Evolutionary conservation across 1,140 invertebrate genomes (phyloP).

Genomic region (Philotrypesis tridentata): DNA sequence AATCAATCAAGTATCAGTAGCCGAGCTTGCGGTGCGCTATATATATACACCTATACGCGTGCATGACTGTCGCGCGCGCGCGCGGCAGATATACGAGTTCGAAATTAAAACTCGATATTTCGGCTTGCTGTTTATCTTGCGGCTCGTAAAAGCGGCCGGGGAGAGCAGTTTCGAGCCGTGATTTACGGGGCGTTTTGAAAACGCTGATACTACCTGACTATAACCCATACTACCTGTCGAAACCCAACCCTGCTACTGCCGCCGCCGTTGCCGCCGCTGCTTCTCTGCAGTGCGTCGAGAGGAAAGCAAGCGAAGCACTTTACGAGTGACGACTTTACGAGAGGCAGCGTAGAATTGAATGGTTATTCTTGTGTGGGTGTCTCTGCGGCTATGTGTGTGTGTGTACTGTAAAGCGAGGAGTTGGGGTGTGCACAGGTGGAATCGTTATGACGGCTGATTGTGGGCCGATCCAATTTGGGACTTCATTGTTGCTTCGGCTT

Average conservation of each 20-base stretch:
- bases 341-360: background rate
- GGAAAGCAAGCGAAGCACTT: background rate
- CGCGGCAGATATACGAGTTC: no score
- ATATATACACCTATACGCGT: no score
- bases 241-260: background rate
- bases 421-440: background rate
- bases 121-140: background rate
- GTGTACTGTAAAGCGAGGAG: background rate
- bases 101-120: no score
- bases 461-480: background rate
- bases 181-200: background rate
- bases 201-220: background rate
- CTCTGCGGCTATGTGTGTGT: background rate
- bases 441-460: background rate
- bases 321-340: background rate
- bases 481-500: background rate
- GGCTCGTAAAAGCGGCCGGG: background rate
- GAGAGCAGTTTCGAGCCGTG: background rate
- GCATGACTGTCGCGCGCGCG: no score
- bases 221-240: background rate
- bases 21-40: no score
- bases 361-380: no score
- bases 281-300: background rate
- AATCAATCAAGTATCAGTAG: no score
- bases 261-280: no score